These are phyloP conservation scores for Ptychadena robeensis DNA, from an alignment of 2,797 vertebrate species.

Conservation along the genomic window DNA sequence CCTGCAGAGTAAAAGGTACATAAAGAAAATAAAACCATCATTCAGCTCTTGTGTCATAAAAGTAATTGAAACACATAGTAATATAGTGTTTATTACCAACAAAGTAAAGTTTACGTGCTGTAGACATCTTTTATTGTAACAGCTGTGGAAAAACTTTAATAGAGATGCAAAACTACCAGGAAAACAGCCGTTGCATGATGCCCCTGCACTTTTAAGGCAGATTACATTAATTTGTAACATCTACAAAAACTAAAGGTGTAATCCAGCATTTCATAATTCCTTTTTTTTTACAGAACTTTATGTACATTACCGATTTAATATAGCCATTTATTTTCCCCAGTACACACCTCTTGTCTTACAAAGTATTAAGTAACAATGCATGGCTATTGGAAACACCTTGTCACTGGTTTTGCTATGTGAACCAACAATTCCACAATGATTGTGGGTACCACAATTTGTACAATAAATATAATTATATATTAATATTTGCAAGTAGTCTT, in stretches of 20 bases:
- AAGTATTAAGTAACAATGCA: too few species aligned
- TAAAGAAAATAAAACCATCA: conserved; percentile 3
- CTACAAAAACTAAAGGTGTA: neutral
- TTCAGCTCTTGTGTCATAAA: conserved; percentile 1
- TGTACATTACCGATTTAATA: too few species aligned
- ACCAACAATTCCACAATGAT: too few species aligned
- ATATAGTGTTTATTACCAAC: conserved; percentile 5
- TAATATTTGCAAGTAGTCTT: too few species aligned
- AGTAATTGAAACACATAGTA: conserved; percentile 22
- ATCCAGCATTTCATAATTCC: too few species aligned
- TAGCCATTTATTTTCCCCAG: too few species aligned
- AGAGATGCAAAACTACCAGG: neutral
- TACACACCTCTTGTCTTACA: too few species aligned
- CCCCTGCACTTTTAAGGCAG: neutral
- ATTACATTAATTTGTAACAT: neutral
- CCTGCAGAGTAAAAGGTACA: conserved; percentile 22
- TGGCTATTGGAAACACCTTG: too few species aligned
- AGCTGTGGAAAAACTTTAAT: neutral
- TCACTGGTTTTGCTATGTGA: too few species aligned
- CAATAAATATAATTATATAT: too few species aligned
- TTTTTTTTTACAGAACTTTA: neutral
- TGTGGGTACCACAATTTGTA: too few species aligned
- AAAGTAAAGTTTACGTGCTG: neutral
- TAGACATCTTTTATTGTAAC: neutral
- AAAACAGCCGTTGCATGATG: neutral